phyloP scores from a whole-genome alignment of 2,113 vertebrate species.

The Caranx ignobilis region DNA sequence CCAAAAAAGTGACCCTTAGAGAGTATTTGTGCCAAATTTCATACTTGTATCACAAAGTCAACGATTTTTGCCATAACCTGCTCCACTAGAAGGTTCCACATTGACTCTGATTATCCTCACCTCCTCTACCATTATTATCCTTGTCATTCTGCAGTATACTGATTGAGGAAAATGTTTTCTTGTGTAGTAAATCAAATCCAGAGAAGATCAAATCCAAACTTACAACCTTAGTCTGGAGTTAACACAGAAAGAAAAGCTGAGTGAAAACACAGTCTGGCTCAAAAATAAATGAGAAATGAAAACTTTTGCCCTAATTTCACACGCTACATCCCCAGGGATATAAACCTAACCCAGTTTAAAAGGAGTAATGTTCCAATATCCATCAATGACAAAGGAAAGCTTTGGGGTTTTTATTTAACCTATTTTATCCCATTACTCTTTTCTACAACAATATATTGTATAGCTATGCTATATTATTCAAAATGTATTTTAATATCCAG shows the following conservation, averaged over 20 bases:
- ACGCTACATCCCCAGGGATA: neutral
- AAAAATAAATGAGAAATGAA: constrained; percentile 18
- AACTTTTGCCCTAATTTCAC: constrained; percentile 22
- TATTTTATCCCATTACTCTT: neutral
- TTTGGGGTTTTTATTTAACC: neutral
- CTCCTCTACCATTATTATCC: constrained; percentile 4
- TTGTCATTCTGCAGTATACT: neutral
- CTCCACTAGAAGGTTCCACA: too few relatives aligned
- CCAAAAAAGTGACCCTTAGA: too few relatives aligned
- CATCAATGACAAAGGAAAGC: too few relatives aligned
- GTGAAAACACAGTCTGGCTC: constrained; percentile 29
- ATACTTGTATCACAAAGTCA: too few relatives aligned
- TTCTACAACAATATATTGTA: neutral
- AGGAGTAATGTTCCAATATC: neutral
- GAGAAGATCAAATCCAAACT: constrained; percentile 40
- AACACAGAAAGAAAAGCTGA: constrained; percentile 4
- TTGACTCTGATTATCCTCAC: neutral
- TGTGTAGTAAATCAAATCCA: constrained; percentile 40
- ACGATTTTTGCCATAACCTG: too few relatives aligned
- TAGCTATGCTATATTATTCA: neutral
- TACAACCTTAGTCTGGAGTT: constrained; percentile 38
- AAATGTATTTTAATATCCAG: neutral
- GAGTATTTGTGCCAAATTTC: too few relatives aligned
- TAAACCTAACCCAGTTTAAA: constrained; percentile 10
- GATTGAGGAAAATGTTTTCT: constrained; percentile 10